These are phyloP conservation scores for Diplazon laetatorius DNA, from an alignment of 2,888 invertebrate genomes.

Conservation along the genomic window DNA sequence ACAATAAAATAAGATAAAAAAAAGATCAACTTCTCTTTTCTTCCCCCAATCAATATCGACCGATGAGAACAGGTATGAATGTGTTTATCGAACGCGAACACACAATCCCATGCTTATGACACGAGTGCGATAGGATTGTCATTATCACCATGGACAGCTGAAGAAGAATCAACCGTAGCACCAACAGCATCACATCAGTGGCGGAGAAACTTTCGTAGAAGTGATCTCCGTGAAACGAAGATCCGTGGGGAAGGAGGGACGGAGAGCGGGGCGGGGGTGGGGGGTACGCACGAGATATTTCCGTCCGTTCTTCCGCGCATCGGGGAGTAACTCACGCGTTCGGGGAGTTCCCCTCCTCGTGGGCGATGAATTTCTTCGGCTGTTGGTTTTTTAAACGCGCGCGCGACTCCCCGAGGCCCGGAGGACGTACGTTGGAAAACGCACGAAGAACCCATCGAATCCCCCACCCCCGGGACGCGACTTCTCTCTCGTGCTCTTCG, in stretches of 20 bases:
- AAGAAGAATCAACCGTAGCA: slow-evolving; percentile 6
- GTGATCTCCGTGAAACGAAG: slow-evolving; percentile 42
- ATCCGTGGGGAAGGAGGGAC: too few species aligned
- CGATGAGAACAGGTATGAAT: slow-evolving; percentile 6
- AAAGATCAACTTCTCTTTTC: too few species aligned
- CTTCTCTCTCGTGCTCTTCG: slow-evolving; percentile 70
- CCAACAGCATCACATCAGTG: not conserved
- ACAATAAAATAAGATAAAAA: too few species aligned
- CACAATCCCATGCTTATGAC: slow-evolving; percentile 11
- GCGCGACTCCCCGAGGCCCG: slow-evolving; percentile 20
- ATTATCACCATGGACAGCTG: slow-evolving; percentile 13
- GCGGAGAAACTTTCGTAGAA: slow-evolving; percentile 27
- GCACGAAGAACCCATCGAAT: slow-evolving; percentile 25
- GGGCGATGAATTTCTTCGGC: slow-evolving; percentile 51
- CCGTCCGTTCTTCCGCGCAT: slow-evolving; percentile 56
- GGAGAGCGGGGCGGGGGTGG: too few species aligned
- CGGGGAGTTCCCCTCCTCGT: slow-evolving; percentile 54
- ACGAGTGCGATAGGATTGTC: slow-evolving; percentile 38
- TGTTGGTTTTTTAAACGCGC: slow-evolving; percentile 33
- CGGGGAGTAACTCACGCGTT: slow-evolving; percentile 49
- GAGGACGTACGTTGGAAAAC: slow-evolving; percentile 43
- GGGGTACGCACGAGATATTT: slow-evolving; percentile 56
- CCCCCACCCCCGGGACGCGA: slow-evolving; percentile 36
- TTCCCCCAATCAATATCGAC: not conserved
- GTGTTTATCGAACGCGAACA: slow-evolving; percentile 17